Conservation (phyloP, 2,113 vertebrate genomes). For the Ailurus styani region DNA sequence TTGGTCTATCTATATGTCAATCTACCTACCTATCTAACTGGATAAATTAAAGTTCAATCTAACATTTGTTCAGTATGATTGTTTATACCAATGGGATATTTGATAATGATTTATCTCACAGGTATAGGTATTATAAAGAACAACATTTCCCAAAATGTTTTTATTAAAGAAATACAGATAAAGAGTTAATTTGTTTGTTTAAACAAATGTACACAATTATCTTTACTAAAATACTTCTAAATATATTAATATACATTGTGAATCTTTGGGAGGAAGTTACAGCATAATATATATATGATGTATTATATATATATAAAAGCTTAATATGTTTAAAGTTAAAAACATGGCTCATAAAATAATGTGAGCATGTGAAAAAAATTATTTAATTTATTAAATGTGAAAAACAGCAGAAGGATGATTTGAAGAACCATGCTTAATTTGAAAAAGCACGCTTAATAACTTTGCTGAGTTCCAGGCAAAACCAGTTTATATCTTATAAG, state of each 20-base stretch:
- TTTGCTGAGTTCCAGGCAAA: not conserved
- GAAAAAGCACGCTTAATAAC: not conserved
- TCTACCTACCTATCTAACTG: not conserved
- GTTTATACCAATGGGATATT: not conserved
- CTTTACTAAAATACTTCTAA: not conserved
- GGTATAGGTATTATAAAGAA: not conserved
- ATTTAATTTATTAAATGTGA: not conserved
- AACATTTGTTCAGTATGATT: not conserved
- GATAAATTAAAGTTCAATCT: not conserved
- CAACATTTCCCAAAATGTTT: not conserved
- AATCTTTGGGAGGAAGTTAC: not conserved
- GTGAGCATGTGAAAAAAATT: not conserved
- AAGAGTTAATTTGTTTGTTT: not conserved
- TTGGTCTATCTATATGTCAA: not conserved
- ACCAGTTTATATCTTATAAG: not conserved
- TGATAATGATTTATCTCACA: not conserved
- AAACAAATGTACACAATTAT: not conserved
- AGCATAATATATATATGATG: not conserved
- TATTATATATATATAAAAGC: not conserved
- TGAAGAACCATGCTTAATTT: too few relatives aligned
- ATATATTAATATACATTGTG: not conserved
- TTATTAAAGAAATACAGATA: not conserved
- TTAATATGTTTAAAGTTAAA: not conserved
- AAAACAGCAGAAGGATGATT: not conserved
- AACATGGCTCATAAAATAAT: not conserved